Evolutionary conservation across 2,888 invertebrate species (phyloP).

Genomic region (Gastracanthus pulcherrimus): DNA sequence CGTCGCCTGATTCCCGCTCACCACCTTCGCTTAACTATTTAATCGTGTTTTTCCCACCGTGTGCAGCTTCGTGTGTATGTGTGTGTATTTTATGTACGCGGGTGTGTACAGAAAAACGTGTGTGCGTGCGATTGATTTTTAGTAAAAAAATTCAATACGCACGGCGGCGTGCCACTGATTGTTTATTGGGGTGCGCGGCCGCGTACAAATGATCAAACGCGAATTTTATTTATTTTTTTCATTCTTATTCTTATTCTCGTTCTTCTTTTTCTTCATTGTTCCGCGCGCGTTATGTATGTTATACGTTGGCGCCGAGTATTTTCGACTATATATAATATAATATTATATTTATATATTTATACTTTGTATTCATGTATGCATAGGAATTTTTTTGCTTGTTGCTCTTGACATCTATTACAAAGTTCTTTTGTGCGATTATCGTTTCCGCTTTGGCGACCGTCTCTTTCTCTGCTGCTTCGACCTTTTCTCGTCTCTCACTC

Average conservation of each 20-base stretch:
- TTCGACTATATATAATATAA: not conserved
- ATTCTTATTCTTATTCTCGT: too few relatives aligned
- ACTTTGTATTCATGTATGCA: constrained; percentile 27
- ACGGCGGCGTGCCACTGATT: too few relatives aligned
- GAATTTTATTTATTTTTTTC: not conserved
- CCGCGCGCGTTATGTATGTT: not conserved
- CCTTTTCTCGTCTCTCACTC: not conserved
- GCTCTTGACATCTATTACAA: constrained; percentile 34
- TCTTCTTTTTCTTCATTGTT: not conserved
- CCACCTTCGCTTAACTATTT: too few relatives aligned
- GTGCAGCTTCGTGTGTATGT: too few relatives aligned
- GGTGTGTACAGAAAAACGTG: too few relatives aligned
- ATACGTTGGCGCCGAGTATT: not conserved
- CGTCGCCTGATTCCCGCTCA: too few relatives aligned
- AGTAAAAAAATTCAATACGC: too few relatives aligned
- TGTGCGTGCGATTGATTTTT: too few relatives aligned
- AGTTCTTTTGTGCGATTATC: constrained; percentile 50
- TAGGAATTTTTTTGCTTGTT: constrained; percentile 41
- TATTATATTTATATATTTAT: constrained; percentile 2
- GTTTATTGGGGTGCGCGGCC: too few relatives aligned
- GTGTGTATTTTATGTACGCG: too few relatives aligned
- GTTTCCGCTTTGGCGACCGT: constrained; percentile 43
- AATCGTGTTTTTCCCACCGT: too few relatives aligned
- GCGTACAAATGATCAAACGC: not conserved
- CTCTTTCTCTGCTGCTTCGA: not conserved